A percentile compares a stretch with the other conserved stretches of the same genome.
Evolutionary conservation across 2,888 invertebrate genomes (phyloP).

Genomic region (Timema cristinae): DNA sequence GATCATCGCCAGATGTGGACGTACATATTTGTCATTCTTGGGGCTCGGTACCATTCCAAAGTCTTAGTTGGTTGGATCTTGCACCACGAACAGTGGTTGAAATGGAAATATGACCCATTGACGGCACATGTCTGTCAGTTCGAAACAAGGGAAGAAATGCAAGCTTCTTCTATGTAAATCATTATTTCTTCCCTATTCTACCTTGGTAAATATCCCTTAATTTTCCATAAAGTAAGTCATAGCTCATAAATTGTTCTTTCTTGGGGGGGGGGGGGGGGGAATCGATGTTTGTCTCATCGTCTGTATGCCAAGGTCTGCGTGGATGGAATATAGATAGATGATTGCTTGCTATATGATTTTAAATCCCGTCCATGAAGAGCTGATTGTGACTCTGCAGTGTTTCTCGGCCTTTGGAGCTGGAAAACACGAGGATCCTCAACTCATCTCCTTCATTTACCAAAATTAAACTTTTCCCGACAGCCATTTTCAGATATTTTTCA

Average conservation of each 20-base stretch:
- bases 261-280: neutral
- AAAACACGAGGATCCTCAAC: neutral
- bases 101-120: neutral
- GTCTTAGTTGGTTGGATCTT: neutral
- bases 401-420: neutral
- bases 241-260: neutral
- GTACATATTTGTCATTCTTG: neutral
- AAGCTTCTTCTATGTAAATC: neutral
- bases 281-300: neutral
- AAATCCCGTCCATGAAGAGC: neutral
- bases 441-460: neutral
- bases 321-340: neutral
- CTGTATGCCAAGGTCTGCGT: neutral
- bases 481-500: too few relatives aligned
- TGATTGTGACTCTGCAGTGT: neutral
- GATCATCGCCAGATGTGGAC: neutral
- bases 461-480: too few relatives aligned
- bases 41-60: neutral
- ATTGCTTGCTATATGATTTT: neutral
- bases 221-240: neutral
- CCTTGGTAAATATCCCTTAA: conserved; percentile 1
- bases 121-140: neutral
- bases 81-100: neutral
- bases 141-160: neutral
- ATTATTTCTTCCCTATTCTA: neutral